Evolutionary conservation across 2,888 invertebrate genomes (phyloP), one percentile per base, ranked within the genome.

Genomic region (Meteorus cinctellus): DNA sequence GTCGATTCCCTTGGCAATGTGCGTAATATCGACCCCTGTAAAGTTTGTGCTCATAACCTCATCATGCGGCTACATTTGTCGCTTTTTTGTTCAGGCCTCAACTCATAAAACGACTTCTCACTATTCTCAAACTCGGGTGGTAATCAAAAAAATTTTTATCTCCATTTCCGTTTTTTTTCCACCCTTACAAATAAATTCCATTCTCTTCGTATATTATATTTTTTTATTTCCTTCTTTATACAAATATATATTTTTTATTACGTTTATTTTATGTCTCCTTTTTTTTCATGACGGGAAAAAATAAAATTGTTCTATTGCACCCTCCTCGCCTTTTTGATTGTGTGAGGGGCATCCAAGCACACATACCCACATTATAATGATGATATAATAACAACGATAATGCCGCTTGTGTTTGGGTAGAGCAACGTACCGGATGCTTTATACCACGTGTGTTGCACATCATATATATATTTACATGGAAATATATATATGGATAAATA

Each of bases 301-400:
- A 31, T 1, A 16, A 4, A 14, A 62, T 31, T 62, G 29, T 62
- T 27, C 31, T 31, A 12, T 62, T 62, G 62, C 14, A 19, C 19
- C n/a, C 31, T 10, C 31, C 31, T 63, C 29, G 6, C 16, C 34
- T 16, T 51, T 12, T 63, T 65, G 8, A 63, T 19, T 36, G 48
- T 65, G 72, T 72, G 63, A 34, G 27, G 8, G 31, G 16, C 4
- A 67, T 60, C 60, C 45, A 31, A 27, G 62, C n/a, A 19, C 19
- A 41, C 67, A 24, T 19, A 51, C 36, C n/a, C 41, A 29, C 67
- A 66, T 65, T 71, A 45, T 72, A 72, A 76, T 72, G 60, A 76
- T 76, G 60, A 72, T 75, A 72, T 75, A 72, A 75, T 66, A 75
- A 71, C 48, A 66, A 48, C 66, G 60, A 72, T 72, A 72, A 72